Base-by-base conservation (phyloP, 2,888 invertebrate genomes). In the Tinea trinotella region DNA sequence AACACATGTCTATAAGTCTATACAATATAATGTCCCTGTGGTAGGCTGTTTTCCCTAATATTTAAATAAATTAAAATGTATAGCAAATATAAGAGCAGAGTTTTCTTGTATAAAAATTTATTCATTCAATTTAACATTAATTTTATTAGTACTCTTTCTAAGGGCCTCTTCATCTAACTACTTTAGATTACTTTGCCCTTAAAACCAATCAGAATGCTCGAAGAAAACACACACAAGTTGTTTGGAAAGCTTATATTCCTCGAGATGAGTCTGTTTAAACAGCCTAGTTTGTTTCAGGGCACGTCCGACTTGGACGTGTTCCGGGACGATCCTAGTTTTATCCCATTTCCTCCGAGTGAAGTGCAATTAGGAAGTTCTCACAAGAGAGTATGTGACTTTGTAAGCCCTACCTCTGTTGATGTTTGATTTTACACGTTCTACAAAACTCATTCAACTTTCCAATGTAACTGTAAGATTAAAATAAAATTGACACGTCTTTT, bases 321-420 rank as follows among this genome's bases (percentile, higher is more conserved):
- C 36, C 53, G 19, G 20, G 59, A 64, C 65, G 65, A 64, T 66
- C 69, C 66, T 66, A 67, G 70, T 67, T 67, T 68, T 68, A 68
- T 66, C 68, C 74, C 68, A 74, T 76, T 76, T 74, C 76, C 71
- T 67, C 62, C 60, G 62, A 72, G 68, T 68, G 69, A 70, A 76
- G 77, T 75, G 73, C 76, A 79, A 78, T 79, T 77, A 79, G 71
- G 71, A 75, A 79, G 72, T 78, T 76, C 76, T 74, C 73, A 70
- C 65, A 62, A 60, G 64, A 68, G 70, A 70, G 13, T 22, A 12
- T 46, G 50, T 18, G 24, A 24, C 50, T 50, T 24, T 50, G 17
- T 50, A 24, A 24, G 50, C 18, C 19, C 20, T 50, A 24, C 24
- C 19, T 24, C 24, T 22, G 15, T 24, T 50, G 6, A 50, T 24